phyloP scores from a whole-genome alignment of 2,888 invertebrate genomes.

The Melanophora roralis region DNA sequence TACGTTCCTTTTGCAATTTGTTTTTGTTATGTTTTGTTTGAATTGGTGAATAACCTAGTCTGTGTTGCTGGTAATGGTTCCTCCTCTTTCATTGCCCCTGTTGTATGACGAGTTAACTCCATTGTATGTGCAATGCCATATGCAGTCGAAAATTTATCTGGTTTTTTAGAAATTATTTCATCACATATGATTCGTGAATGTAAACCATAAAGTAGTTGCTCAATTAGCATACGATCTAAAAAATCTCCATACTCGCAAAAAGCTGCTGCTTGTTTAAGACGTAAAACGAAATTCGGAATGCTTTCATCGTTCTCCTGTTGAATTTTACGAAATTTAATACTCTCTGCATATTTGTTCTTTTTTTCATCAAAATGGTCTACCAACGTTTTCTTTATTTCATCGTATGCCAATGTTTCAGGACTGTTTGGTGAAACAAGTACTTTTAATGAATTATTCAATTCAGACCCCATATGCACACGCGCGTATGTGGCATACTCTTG shows the following conservation, averaged over 20 bases:
- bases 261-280: slow-evolving; percentile 6
- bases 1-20: not conserved
- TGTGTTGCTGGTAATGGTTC: not conserved
- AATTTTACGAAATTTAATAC: slow-evolving; percentile 39
- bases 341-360: slow-evolving; percentile 22
- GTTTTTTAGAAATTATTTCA: slow-evolving; percentile 53
- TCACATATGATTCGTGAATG: slow-evolving; percentile 32
- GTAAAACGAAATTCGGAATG: slow-evolving; percentile 17
- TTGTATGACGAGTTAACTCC: slow-evolving; percentile 12
- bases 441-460: slow-evolving; percentile 50
- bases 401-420: not conserved
- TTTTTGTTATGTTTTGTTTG: not conserved
- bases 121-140: slow-evolving; percentile 27
- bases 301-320: slow-evolving; percentile 5
- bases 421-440: not conserved
- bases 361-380: slow-evolving; percentile 7
- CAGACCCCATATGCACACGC: slow-evolving; percentile 51
- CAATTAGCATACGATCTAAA: slow-evolving; percentile 53
- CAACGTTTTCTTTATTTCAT: slow-evolving; percentile 8
- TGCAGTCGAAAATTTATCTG: not conserved
- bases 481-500: slow-evolving; percentile 32
- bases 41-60: not conserved
- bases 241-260: slow-evolving; percentile 15
- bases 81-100: slow-evolving; percentile 17
- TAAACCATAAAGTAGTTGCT: slow-evolving; percentile 54